Base-by-base conservation (phyloP, 2,113 vertebrate species). In the Chaenocephalus aceratus region DNA sequence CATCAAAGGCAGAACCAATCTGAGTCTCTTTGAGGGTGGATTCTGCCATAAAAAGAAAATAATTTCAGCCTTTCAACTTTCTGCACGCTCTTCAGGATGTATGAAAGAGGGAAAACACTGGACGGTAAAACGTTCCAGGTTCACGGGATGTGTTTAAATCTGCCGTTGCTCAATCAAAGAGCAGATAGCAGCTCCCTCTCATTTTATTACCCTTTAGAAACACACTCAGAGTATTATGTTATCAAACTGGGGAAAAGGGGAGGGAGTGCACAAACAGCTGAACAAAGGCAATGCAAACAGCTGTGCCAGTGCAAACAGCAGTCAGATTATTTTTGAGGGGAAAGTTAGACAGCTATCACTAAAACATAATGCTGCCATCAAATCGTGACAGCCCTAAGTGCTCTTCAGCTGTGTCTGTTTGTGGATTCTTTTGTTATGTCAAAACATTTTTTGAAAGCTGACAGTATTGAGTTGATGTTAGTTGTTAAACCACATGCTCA, bases 231-330 rank as follows among this genome's bases (percentile, higher is more conserved):
- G 88, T 92, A 90, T 94, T 93, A 90, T 88, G 90, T 88, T 92
- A 91, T 92, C 88, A 93, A 89, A 89, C 71, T 85, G 84, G 84
- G 86, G 76, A 79, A 30, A 60, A 84, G 86, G 83, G 90, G 83
- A 89, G 89, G 85, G 84, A 86, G 77, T 13, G 51, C 51, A 70
- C 80, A 72, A 81, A 89, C 91, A 90, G 92, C 91, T 92, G 89
- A 91, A 91, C 90, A 91, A 93, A 93, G 91, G 90, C 88, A 86
- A 84, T 18, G 72, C 85, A 89, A 92, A 87, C 91, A 91, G 89
- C 93, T 92, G 88, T 92, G 91, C 90, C 91, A 93, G 92, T 87
- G 88, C 88, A 94, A 94, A 93, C 92, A 93, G 80, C 83, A 85
- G 79, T 87, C 78, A 69, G 90, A 91, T 88, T 91, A 90, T 92